Evolutionary conservation across 2,113 vertebrate genomes (phyloP).

Genomic region (Cercocebus atys): DNA sequence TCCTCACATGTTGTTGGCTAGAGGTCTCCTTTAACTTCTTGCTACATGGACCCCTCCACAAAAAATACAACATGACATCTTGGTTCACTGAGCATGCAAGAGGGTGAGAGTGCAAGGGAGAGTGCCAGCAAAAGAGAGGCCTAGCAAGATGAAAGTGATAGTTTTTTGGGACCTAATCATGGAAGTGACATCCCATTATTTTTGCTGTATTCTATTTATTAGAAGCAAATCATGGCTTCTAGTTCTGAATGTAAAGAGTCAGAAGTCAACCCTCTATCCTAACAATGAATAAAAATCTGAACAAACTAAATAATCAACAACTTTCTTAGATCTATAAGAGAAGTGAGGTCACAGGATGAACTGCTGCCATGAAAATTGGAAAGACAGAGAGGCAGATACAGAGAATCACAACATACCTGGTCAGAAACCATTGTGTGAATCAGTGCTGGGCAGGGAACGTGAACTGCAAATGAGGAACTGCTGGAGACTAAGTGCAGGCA

Average conservation of each 20-base stretch:
- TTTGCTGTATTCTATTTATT: background rate
- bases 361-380: background rate
- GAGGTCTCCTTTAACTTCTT: background rate
- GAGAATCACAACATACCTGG: background rate
- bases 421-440: background rate
- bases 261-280: background rate
- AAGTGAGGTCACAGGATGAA: background rate
- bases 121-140: background rate
- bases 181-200: background rate
- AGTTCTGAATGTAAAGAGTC: background rate
- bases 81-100: background rate
- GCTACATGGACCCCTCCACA: background rate
- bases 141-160: background rate
- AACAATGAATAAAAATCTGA: background rate
- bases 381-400: background rate
- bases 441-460: background rate
- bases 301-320: background rate
- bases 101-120: background rate
- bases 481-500: background rate
- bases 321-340: background rate
- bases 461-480: background rate
- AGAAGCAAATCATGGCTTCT: background rate
- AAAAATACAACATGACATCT: background rate
- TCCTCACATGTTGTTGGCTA: background rate
- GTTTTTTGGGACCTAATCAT: background rate